Base-by-base conservation (phyloP, 2,797 vertebrate species). In the Adelosebastes latens region DNA sequence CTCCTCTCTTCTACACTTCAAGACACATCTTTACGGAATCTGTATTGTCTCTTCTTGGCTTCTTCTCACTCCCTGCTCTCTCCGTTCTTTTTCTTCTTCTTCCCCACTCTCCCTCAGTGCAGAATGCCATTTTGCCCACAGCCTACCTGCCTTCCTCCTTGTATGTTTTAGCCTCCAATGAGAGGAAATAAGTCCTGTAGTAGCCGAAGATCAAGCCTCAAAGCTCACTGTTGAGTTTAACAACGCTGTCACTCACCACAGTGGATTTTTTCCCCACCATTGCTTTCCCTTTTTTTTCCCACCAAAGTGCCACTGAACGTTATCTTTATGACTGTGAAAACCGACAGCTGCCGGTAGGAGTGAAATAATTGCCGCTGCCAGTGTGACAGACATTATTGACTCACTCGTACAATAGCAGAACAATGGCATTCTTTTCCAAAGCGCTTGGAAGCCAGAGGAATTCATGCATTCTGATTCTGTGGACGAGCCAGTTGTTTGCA, bases 291-390 rank as follows among this genome's bases (percentile, higher is more conserved):
- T 65, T 78, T 53, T 67, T 71, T 36, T 8, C 11, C 39, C 34
- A 53, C n/a, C 72, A 62, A 52, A 88, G 77, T 79, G 80, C 79
- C 77, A 66, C 76, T 61, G 70, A 87, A 77, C 59, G 71, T 87
- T 88, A 89, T 92, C 82, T 82, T 82, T 72, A 52, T 46, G 46
- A 55, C 65, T 77, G 73, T 84, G 75, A 87, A 81, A 90, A 88
- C 67, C 31, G 34, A 73, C 88, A 90, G 85, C 83, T 89, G 87
- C 83, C 29, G 25, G 86, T 83, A 89, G 81, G 86, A 88, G 78
- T 75, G 82, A 89, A 88, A 90, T 87, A 88, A 92, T 89, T 87
- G 75, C 79, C 36, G 6, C 60, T 81, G 88, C 82, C 82, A 81
- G 34, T 65, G 63, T 81, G 85, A 85, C 72, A 87, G 83, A 84